phyloP scores from a whole-genome alignment of 2,888 invertebrate species.

The Epiblema foenella region DNA sequence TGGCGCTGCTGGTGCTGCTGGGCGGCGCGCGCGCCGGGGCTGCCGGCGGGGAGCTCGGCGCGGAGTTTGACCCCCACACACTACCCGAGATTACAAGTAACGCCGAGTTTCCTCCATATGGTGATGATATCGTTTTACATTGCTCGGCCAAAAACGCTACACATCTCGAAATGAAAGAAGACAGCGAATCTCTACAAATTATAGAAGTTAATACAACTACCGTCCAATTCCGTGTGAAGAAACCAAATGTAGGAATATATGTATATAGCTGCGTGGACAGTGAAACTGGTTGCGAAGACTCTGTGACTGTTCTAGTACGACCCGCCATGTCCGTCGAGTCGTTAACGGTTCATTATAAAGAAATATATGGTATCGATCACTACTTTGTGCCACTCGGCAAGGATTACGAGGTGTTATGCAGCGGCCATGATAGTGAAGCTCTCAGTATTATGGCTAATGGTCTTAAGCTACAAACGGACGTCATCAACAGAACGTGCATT shows the following conservation, averaged over 20 bases:
- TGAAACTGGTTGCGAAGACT: not conserved
- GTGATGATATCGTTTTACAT: not conserved
- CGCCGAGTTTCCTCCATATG: not conserved
- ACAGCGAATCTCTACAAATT: not conserved
- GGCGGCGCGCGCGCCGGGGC: conserved; percentile 1
- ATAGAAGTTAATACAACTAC: not conserved
- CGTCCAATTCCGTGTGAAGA: not conserved
- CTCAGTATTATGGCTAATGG: not conserved
- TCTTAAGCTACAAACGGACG: not conserved
- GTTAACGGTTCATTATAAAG: not conserved
- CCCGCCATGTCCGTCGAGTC: not conserved
- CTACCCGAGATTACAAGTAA: too few species aligned
- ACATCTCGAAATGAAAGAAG: not conserved
- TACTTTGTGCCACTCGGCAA: not conserved
- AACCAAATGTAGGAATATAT: too few species aligned
- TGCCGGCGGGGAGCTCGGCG: not conserved
- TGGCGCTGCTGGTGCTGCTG: not conserved
- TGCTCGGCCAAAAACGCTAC: not conserved
- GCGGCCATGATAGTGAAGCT: not conserved
- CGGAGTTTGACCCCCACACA: too few species aligned
- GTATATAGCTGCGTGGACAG: not conserved
- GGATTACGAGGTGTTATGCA: conserved; percentile 4
- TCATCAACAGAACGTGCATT: not conserved
- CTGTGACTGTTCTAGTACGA: not conserved
- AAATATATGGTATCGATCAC: not conserved